Evolutionary conservation across 2,797 vertebrate genomes (phyloP), one percentile per base, ranked within the genome.

Genomic region (Manis crassicaudata): DNA sequence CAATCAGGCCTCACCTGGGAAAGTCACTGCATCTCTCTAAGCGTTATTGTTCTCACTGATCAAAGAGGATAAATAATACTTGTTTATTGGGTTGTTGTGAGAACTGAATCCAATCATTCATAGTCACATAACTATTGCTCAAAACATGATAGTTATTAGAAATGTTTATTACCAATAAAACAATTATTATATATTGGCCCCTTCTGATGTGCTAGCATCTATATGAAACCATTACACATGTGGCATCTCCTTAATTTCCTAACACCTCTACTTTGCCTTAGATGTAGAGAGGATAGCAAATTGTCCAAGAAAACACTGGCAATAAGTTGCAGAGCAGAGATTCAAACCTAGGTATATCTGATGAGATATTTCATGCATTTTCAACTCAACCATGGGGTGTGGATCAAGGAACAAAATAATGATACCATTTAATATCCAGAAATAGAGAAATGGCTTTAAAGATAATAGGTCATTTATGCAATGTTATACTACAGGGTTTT

Each of bases 51-150:
- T 52, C 87, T 79, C 60, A 46, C 40, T 20, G 25, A 56, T 17
- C 62, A 73, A 27, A 75, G 21, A 88, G 40, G 56, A 40, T 52
- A 58, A 72, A 60, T 75, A 58, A 79, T 46, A 18, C 2, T n/a
- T 12, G 4, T 52, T 58, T 73, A 43, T 35, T 43, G 56, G 18
- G n/a, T 40, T 52, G 20, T 32, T 35, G 29, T 76, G 29, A 92
- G 32, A n/a, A 81, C 20, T 68, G 63, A 88, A 90, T 70, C n/a
- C 62, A 46, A 76, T n/a, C 32, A 91, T 27, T 67, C 60, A 50
- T n/a, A 43, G 43, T 32, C 21, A 65, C 25, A 43, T 40, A 81
- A 82, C 70, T 35, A 92, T 68, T 73, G n/a, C 68, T 91, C 11
- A 63, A 68, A 58, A 85, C 23, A 17, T 12, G 25, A 23, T n/a